Evolutionary conservation across 2,888 invertebrate genomes (phyloP).

Genomic region (Eilema sororculum): DNA sequence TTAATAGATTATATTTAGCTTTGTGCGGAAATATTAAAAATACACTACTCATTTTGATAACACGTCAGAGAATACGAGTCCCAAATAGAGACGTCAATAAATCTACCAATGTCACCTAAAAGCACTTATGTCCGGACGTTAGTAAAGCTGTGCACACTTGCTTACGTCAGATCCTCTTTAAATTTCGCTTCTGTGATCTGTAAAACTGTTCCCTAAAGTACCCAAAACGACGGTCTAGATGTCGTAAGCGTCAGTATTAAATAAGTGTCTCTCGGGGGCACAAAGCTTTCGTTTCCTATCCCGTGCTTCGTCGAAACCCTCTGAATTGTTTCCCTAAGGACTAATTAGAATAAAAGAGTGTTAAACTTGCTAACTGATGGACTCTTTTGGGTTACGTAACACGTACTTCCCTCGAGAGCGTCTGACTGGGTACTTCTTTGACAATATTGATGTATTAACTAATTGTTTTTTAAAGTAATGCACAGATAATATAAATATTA

Average conservation of each 20-base stretch:
- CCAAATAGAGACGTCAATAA: not conserved
- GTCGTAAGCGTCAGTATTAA: slow-evolving; percentile 65
- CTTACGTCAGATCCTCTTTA: not conserved
- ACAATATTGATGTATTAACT: slow-evolving; percentile 48
- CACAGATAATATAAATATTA: no score
- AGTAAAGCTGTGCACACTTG: not conserved
- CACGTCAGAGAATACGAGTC: not conserved
- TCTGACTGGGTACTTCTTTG: slow-evolving; percentile 51
- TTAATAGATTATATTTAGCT: not conserved
- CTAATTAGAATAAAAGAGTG: slow-evolving; percentile 84
- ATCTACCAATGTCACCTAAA: not conserved
- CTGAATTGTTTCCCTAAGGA: slow-evolving; percentile 69
- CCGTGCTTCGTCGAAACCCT: slow-evolving; percentile 52
- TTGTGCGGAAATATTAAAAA: not conserved
- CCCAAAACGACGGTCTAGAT: slow-evolving; percentile 42
- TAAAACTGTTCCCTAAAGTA: slow-evolving; percentile 29
- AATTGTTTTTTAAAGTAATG: not conserved
- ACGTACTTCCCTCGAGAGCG: slow-evolving; percentile 48
- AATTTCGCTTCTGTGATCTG: not conserved
- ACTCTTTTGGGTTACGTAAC: slow-evolving; percentile 64
- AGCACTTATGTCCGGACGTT: not conserved
- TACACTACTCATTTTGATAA: not conserved
- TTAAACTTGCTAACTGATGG: slow-evolving; percentile 76
- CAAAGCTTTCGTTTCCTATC: slow-evolving; percentile 61
- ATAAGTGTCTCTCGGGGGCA: slow-evolving; percentile 60